These are phyloP conservation scores for Kryptopterus vitreolus DNA, from an alignment of 2,797 vertebrate species.

Conservation along the genomic window DNA sequence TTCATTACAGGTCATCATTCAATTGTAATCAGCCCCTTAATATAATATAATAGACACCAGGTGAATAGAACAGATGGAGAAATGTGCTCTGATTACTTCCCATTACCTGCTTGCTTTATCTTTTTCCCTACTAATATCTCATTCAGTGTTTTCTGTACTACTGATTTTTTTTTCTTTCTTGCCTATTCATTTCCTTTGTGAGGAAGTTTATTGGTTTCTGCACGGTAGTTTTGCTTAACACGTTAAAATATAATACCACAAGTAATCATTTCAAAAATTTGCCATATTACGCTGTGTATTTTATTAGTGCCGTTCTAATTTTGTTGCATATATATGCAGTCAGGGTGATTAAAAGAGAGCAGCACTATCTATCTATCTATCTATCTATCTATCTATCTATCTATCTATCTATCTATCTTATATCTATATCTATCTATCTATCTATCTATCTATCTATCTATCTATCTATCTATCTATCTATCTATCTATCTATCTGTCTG, in stretches of 20 bases:
- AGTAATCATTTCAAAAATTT: not conserved
- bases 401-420: too few relatives aligned
- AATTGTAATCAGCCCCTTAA: constrained; percentile 16
- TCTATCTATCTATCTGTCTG: too few relatives aligned
- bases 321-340: not conserved
- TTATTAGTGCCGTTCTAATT: not conserved
- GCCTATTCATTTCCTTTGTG: not conserved
- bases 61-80: constrained; percentile 19
- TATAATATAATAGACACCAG: constrained; percentile 23
- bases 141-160: not conserved
- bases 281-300: not conserved
- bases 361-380: not conserved
- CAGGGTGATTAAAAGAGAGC: not conserved
- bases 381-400: too few relatives aligned
- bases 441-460: too few relatives aligned
- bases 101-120: not conserved
- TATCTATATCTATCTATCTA: too few relatives aligned
- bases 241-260: not conserved
- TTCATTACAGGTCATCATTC: constrained; percentile 15
- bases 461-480: too few relatives aligned
- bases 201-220: not conserved
- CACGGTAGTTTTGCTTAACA: not conserved
- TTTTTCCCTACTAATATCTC: not conserved
- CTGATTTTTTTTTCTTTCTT: not conserved
- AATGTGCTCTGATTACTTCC: constrained; percentile 24